Conservation (phyloP, 1,140 invertebrate species). For the Protaetia brevitarsis region DNA sequence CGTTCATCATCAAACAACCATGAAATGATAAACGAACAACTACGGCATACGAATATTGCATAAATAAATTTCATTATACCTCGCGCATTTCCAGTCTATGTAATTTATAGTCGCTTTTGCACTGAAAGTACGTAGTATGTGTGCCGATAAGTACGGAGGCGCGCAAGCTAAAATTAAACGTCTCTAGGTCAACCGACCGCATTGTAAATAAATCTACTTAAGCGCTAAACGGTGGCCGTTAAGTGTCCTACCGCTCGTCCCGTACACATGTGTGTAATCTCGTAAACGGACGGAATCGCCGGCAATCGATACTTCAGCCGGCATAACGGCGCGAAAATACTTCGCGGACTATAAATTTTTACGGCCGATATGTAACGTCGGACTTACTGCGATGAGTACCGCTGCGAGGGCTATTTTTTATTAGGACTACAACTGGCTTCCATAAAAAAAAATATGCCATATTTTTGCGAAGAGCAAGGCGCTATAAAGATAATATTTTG, state of each 20-base stretch:
- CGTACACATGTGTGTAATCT: not conserved
- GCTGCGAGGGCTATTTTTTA: slow-evolving; percentile 10
- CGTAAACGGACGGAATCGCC: not conserved
- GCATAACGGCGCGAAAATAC: slow-evolving; percentile 6
- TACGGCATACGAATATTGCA: slow-evolving; percentile 6
- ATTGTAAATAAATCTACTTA: slow-evolving; percentile 15
- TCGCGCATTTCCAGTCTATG: not conserved
- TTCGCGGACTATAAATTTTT: slow-evolving; percentile 9
- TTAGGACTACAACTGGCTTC: slow-evolving; percentile 1
- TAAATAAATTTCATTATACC: not conserved
- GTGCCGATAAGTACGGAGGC: not conserved
- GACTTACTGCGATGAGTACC: slow-evolving; percentile 1
- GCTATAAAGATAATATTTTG: slow-evolving; percentile 4
- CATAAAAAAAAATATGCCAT: slow-evolving; percentile 1
- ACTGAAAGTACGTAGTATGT: not conserved
- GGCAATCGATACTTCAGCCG: not conserved
- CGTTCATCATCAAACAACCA: not conserved
- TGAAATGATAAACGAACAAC: not conserved
- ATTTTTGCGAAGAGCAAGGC: not conserved
- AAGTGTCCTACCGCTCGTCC: not conserved
- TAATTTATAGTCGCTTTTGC: not conserved
- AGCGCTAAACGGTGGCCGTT: not conserved
- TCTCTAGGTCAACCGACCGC: not conserved
- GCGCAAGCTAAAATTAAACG: slow-evolving; percentile 9
- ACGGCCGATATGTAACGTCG: not conserved